Base-by-base conservation (phyloP, 2,113 vertebrate species). In the Notarius quadriscutis region DNA sequence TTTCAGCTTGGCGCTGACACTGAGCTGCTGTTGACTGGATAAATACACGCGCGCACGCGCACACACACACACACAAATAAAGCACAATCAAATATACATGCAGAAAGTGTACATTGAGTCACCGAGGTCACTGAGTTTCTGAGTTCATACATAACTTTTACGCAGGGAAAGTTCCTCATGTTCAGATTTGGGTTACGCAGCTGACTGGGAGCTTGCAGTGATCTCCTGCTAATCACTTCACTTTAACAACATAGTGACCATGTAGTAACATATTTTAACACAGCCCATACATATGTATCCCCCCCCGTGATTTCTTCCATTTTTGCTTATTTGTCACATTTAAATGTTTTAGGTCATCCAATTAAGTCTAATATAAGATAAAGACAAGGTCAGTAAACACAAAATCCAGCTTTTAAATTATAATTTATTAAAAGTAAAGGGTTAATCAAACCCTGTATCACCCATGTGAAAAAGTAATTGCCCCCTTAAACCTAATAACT, bases 1-100 rank as follows among this genome's bases (percentile, higher is more conserved):
- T 94, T 94, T 92, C 83, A 89, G 89, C 89, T 89, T 83, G 92
- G 51, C 14, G 7, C 53, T 80, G 25, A 80, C 14, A 18, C 53
- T 30, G 91, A 94, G 93, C 92, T 91, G 93, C 93, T 95, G 93
- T 95, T 95, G 92, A 95, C 94, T 80, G n/a, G 75, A 91, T 91
- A 94, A 84, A 79, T n/a, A 79, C 51, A 27, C 25, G 7, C n/a
- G 17, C 2, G 1, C 5, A 55, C 18, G 53, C 75, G 55, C 50
- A 53, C 74, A 51, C 48, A 77, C 75, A 78, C 50, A 50, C 41
- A 75, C 17, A 25, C 2, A 87, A 79, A 88, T 81, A 89, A 90
- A 93, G 90, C 88, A 86, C 72, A 74, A 72, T 79, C 55, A 90
- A 65, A 58, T 55, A 51, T 25, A 14, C 20, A n/a, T 11, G 4